Evolutionary conservation across 2,797 vertebrate genomes (phyloP).

Genomic region (Harpagifer antarcticus): DNA sequence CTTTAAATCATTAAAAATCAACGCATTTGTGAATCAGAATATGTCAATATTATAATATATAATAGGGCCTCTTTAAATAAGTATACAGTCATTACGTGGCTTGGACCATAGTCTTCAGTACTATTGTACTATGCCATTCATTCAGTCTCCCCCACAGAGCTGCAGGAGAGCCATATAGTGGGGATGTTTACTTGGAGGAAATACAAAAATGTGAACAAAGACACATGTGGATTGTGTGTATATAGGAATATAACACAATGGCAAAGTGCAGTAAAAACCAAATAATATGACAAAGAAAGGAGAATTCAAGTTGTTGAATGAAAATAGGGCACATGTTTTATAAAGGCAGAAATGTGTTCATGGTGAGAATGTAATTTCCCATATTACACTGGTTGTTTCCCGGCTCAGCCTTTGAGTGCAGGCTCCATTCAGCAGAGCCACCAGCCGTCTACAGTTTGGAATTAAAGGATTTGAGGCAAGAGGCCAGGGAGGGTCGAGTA

Average conservation of each 20-base stretch:
- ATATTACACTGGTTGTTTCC: conserved; percentile 60
- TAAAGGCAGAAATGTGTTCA: conserved; percentile 30
- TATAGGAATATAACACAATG: conserved; percentile 18
- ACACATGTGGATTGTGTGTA: neutral
- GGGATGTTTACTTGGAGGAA: conserved; percentile 26
- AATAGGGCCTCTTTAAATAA: neutral
- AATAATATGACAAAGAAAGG: conserved; percentile 3
- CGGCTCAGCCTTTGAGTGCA: conserved; percentile 18
- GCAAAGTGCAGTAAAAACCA: conserved; percentile 10
- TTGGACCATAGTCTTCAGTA: conserved; percentile 20
- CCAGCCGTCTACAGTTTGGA: conserved; percentile 53
- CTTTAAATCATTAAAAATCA: no score
- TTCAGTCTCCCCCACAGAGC: conserved; percentile 26
- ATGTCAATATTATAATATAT: no score
- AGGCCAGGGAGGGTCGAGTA: conserved; percentile 27
- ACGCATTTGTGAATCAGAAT: no score
- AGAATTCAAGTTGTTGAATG: neutral
- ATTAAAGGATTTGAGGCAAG: conserved; percentile 70
- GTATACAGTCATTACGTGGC: conserved; percentile 30
- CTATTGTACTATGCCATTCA: conserved; percentile 16
- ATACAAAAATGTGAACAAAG: conserved; percentile 16
- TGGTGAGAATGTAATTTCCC: conserved; percentile 43
- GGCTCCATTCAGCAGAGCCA: conserved; percentile 43
- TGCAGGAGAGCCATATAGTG: conserved; percentile 28
- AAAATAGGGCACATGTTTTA: conserved; percentile 10